These are phyloP conservation scores for Nomada ferruginata DNA, from an alignment of 2,888 invertebrate genomes.

Conservation along the genomic window DNA sequence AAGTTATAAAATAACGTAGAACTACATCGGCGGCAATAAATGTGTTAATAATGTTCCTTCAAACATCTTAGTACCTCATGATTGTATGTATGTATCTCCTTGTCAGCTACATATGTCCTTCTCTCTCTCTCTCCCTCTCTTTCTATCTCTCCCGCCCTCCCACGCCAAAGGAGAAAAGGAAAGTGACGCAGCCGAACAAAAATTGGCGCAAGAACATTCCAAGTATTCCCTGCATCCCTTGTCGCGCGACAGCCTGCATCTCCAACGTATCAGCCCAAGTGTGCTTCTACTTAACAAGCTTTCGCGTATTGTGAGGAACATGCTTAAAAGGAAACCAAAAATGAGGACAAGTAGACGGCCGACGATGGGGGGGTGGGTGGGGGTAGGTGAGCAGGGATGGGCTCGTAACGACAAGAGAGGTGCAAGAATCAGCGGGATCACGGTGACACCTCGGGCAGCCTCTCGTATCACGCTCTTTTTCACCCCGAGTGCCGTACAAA, in stretches of 20 bases:
- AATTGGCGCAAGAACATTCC: conserved; percentile 53
- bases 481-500: conserved; percentile 79
- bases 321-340: conserved; percentile 84
- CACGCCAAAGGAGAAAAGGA: too few species aligned
- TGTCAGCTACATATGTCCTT: too few species aligned
- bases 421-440: conserved; percentile 83
- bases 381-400: conserved; percentile 45
- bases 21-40: too few species aligned
- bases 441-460: conserved; percentile 83
- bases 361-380: conserved; percentile 32
- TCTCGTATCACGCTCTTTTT: conserved; percentile 80
- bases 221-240: conserved; percentile 43
- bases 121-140: too few species aligned
- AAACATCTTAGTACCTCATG: too few species aligned
- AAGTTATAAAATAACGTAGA: too few species aligned
- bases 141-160: too few species aligned
- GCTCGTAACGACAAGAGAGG: conserved; percentile 71
- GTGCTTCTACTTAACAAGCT: conserved; percentile 83
- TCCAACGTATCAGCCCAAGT: conserved; percentile 79
- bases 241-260: conserved; percentile 60
- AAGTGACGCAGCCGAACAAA: conserved; percentile 27
- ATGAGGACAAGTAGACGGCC: conserved; percentile 82
- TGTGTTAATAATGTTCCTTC: too few species aligned
- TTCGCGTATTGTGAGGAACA: conserved; percentile 82
- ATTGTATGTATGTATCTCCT: too few species aligned